Percentiles rank a stretch among this genome's conserved stretches.
phyloP scores from a whole-genome alignment of 2,888 invertebrate species.

The Melinopterus prodromus region DNA sequence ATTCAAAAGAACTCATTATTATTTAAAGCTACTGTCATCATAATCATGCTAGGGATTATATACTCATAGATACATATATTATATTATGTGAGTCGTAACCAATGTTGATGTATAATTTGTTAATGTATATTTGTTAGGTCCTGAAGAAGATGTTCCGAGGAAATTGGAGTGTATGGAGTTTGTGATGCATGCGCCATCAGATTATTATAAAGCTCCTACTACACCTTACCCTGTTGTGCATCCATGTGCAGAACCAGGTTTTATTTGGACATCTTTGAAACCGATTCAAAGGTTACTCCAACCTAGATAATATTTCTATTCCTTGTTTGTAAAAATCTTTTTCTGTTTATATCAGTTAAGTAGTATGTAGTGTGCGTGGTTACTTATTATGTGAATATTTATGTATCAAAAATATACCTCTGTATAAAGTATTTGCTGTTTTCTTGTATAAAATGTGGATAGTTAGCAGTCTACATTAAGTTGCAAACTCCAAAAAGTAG shows the following conservation, averaged over 20 bases:
- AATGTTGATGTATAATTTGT: no score
- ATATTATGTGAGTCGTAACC: no score
- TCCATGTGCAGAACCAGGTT: constrained; percentile 61
- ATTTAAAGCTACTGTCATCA: no score
- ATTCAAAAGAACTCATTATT: no score
- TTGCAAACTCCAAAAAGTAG: no score
- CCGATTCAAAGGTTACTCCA: constrained; percentile 55
- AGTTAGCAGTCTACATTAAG: no score
- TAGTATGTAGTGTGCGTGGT: not conserved
- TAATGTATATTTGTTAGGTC: constrained; percentile 65
- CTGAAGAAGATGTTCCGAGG: constrained; percentile 89
- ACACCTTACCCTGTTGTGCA: constrained; percentile 76
- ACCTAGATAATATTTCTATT: not conserved
- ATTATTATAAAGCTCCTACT: constrained; percentile 81
- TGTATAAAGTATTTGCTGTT: no score
- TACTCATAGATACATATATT: no score
- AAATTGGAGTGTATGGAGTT: constrained; percentile 89
- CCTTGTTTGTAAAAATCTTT: not conserved
- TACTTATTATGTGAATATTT: not conserved
- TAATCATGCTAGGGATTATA: no score
- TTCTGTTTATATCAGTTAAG: no score
- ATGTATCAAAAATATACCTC: not conserved
- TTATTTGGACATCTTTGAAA: constrained; percentile 72
- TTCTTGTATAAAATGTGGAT: no score
- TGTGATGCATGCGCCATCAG: constrained; percentile 92